A percentile compares a stretch with the other conserved stretches of the same genome.
Conservation (phyloP, 2,888 invertebrate species). For the Stenoptilia bipunctidactyla region DNA sequence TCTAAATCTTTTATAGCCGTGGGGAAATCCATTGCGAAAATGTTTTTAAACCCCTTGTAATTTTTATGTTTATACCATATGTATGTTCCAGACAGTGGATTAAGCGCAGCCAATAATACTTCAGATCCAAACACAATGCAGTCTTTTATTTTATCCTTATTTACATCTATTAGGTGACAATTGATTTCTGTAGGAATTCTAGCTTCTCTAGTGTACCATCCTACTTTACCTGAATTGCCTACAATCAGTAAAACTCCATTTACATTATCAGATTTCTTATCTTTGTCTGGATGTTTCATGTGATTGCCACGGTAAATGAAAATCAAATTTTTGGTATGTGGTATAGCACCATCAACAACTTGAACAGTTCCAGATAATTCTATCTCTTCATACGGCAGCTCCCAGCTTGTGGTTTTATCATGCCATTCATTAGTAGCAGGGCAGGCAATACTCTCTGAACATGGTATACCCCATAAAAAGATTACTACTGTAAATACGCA, state of each 20-base stretch:
- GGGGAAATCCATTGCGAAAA: slow-evolving; percentile 77
- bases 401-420: slow-evolving; percentile 76
- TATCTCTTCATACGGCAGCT: slow-evolving; percentile 75
- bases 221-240: slow-evolving; percentile 77
- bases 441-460: slow-evolving; percentile 78
- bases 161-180: slow-evolving; percentile 80
- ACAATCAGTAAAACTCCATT: slow-evolving; percentile 80
- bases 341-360: slow-evolving; percentile 75
- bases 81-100: slow-evolving; percentile 64
- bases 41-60: slow-evolving; percentile 58
- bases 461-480: slow-evolving; percentile 83
- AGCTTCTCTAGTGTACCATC: slow-evolving; percentile 80
- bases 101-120: slow-evolving; percentile 69
- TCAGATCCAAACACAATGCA: slow-evolving; percentile 81
- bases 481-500: slow-evolving; percentile 79
- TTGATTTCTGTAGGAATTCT: slow-evolving; percentile 80
- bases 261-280: slow-evolving; percentile 53
- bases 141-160: slow-evolving; percentile 78
- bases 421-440: slow-evolving; percentile 61
- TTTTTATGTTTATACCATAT: slow-evolving; percentile 73
- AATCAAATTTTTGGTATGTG: slow-evolving; percentile 78
- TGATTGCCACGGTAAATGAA: slow-evolving; percentile 80
- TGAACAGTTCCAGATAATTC: slow-evolving; percentile 79
- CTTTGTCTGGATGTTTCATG: slow-evolving; percentile 59
- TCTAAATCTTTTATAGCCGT: slow-evolving; percentile 79